Evolutionary conservation across 2,113 vertebrate species (phyloP).

Genomic region (Trichechus manatus): DNA sequence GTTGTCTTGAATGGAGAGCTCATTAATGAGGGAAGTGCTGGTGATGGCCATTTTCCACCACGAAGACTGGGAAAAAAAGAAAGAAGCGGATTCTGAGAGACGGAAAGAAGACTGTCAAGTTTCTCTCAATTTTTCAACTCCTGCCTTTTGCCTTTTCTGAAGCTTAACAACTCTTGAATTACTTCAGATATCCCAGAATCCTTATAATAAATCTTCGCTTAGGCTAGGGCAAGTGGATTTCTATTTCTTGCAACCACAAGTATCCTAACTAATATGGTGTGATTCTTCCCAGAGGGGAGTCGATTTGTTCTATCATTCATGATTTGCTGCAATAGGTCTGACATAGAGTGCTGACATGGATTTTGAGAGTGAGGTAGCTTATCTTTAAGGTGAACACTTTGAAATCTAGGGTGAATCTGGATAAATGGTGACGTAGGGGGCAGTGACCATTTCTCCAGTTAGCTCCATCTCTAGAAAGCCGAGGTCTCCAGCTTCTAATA

Average conservation of each 20-base stretch:
- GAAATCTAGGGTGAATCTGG: neutral
- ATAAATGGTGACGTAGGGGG: neutral
- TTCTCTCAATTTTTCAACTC: neutral
- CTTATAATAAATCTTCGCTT: slow-evolving; percentile 28
- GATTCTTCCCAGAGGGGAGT: slow-evolving; percentile 48
- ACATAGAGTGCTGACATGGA: neutral
- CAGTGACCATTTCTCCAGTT: slow-evolving; percentile 6
- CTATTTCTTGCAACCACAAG: slow-evolving; percentile 48
- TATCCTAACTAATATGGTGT: slow-evolving; percentile 9
- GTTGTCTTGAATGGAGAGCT: neutral
- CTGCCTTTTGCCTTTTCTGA: slow-evolving; percentile 35
- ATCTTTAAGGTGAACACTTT: slow-evolving; percentile 32
- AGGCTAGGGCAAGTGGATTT: slow-evolving; percentile 38
- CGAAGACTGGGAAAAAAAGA: neutral
- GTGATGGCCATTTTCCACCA: too few species aligned
- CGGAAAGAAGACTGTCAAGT: neutral
- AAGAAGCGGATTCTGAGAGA: neutral
- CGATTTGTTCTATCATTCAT: slow-evolving; percentile 36
- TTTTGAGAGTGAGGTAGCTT: slow-evolving; percentile 48
- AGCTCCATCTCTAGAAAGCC: neutral
- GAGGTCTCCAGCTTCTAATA: slow-evolving; percentile 35
- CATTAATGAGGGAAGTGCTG: neutral
- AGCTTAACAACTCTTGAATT: slow-evolving; percentile 48
- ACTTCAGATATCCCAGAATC: slow-evolving; percentile 4
- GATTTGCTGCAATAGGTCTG: slow-evolving; percentile 51